Evolutionary conservation across 2,113 vertebrate species (phyloP), one percentile per base, ranked within the genome.

Genomic region (Sapajus apella): DNA sequence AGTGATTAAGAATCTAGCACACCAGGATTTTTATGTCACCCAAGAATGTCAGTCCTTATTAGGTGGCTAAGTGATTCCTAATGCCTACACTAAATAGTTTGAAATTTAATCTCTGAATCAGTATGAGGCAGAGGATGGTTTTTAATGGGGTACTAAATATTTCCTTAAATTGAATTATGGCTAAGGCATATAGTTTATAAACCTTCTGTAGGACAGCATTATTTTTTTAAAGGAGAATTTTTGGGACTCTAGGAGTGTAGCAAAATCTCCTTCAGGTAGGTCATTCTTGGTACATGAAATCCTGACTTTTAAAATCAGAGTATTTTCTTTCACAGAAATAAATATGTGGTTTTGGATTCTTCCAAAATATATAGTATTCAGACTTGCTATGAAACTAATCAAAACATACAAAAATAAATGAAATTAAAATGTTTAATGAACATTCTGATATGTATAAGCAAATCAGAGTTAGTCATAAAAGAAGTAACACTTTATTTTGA

Each of bases 401-500:
- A 95, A 90, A 81, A 85, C 61, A 91, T 43, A 94, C 58, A 56
- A 87, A 97, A 96, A 94, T 91, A 98, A 96, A 94, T 94, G 95
- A 95, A 93, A 93, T 82, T 82, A 92, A 94, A 97, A 95, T 86
- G 83, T 94, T 94, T 95, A 97, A 96, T 96, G 87, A 89, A 94
- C 18, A 27, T 86, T 66, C 55, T 97, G 81, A 55, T 92, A 68
- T 85, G 37, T 92, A 90, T 98, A 45, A 96, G 32, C 43, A 72
- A 83, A 95, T 87, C 72, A 72, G 45, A 93, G 70, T 95, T 87
- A 94, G 79, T 0, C 95, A 92, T 35, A 95, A 90, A 95, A 95
- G 23, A 81, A 47, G 52, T 92, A 86, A 97, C 30, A 94, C 87
- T 94, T 98, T 97, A 86, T 95, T 98, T 98, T 97, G 93, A 92